Conservation (phyloP, 2,113 vertebrate genomes). For the Cichladusa arquata region DNA sequence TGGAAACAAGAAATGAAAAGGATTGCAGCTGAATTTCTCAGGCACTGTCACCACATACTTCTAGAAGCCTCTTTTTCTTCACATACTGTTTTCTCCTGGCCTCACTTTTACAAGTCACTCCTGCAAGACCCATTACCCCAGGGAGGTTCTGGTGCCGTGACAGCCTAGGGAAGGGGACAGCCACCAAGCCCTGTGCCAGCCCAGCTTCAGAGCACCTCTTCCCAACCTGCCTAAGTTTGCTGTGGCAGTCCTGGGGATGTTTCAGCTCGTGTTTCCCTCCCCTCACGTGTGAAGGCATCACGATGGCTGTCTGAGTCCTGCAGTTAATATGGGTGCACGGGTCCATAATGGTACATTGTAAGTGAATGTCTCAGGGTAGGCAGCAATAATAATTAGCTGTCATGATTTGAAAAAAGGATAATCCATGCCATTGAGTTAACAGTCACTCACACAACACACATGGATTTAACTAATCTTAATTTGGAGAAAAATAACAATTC, state of each 20-base stretch:
- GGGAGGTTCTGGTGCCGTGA: background rate
- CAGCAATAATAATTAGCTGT: constrained; percentile 79
- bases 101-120: background rate
- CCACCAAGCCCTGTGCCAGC: no score
- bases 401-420: constrained; percentile 74
- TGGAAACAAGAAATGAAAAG: background rate
- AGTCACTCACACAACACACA: constrained; percentile 72
- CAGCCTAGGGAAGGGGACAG: background rate
- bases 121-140: background rate
- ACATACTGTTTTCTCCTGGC: background rate
- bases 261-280: background rate
- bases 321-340: constrained; percentile 42
- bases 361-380: constrained; percentile 61
- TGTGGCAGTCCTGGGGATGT: background rate
- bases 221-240: background rate
- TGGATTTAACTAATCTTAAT: constrained; percentile 81
- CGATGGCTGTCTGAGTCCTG: constrained; percentile 29
- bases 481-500: constrained; percentile 80
- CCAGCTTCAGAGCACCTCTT: background rate
- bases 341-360: constrained; percentile 63
- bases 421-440: constrained; percentile 74
- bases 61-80: background rate
- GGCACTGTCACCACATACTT: background rate
- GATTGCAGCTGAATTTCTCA: background rate
- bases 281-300: background rate